phyloP scores from a whole-genome alignment of 1,140 invertebrate genomes.

The Lasaia peninsularis region DNA sequence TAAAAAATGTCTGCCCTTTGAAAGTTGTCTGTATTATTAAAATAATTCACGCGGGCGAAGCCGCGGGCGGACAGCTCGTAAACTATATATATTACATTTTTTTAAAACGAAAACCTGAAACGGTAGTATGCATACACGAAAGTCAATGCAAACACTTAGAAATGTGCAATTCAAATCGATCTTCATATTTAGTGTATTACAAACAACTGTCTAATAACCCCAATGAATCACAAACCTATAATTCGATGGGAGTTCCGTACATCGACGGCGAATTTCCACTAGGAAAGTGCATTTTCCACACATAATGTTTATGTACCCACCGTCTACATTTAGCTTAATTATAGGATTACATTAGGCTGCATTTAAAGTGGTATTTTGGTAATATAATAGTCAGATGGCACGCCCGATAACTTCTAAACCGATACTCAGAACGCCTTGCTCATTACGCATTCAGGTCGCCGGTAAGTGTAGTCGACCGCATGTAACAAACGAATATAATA shows the following conservation, averaged over 20 bases:
- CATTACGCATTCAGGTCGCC: conserved; percentile 68
- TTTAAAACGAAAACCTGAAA: not conserved
- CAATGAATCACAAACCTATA: conserved; percentile 56
- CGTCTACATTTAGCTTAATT: conserved; percentile 71
- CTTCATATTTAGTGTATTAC: conserved; percentile 10
- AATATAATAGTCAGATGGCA: conserved; percentile 76
- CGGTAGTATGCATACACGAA: no score
- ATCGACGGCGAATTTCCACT: conserved; percentile 40
- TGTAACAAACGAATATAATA: conserved; percentile 71
- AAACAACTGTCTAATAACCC: conserved; percentile 43
- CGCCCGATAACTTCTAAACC: conserved; percentile 63
- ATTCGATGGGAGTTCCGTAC: conserved; percentile 49
- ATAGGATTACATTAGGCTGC: conserved; percentile 66
- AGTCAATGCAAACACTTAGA: not conserved
- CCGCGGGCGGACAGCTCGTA: no score
- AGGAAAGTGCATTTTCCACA: conserved; percentile 68
- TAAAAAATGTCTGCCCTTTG: no score
- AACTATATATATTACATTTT: no score
- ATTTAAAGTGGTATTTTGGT: conserved; percentile 75
- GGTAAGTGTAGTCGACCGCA: conserved; percentile 28
- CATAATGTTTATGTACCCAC: conserved; percentile 50
- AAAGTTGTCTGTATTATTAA: no score
- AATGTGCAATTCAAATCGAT: conserved; percentile 16
- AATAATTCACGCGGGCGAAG: no score
- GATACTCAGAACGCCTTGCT: conserved; percentile 66